phyloP scores from a whole-genome alignment of 2,888 invertebrate genomes.

The Stenurella melanura region DNA sequence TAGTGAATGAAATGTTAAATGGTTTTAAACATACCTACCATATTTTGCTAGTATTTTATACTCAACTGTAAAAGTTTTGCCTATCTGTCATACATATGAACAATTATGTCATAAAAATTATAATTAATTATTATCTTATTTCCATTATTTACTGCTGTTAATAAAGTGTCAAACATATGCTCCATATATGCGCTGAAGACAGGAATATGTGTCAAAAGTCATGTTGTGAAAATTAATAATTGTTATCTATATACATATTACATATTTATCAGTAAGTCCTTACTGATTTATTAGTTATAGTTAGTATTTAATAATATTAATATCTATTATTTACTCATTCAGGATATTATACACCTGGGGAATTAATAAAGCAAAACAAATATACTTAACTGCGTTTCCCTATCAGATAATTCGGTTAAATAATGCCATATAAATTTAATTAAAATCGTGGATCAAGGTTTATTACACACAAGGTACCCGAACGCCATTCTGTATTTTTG shows the following conservation, averaged over 20 bases:
- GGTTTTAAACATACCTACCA: too few relatives aligned
- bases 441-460: constrained; percentile 29
- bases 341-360: constrained; percentile 33
- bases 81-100: not conserved
- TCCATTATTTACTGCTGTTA: constrained; percentile 34
- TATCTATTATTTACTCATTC: constrained; percentile 41
- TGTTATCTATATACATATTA: constrained; percentile 34
- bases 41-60: too few relatives aligned
- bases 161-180: constrained; percentile 30
- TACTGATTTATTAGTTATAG: constrained; percentile 42
- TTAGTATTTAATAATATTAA: constrained; percentile 41
- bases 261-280: constrained; percentile 37
- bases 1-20: too few relatives aligned
- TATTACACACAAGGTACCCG: not conserved
- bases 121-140: constrained; percentile 37
- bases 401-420: constrained; percentile 36
- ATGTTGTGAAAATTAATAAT: constrained; percentile 34
- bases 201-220: constrained; percentile 26
- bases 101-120: constrained; percentile 18
- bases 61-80: too few relatives aligned
- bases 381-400: constrained; percentile 23
- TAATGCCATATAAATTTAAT: constrained; percentile 36
- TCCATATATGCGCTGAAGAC: constrained; percentile 16
- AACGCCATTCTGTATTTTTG: not conserved
- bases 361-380: constrained; percentile 41